Evolutionary conservation across 2,797 vertebrate species (phyloP).

Genomic region (Silurus aristotelis): DNA sequence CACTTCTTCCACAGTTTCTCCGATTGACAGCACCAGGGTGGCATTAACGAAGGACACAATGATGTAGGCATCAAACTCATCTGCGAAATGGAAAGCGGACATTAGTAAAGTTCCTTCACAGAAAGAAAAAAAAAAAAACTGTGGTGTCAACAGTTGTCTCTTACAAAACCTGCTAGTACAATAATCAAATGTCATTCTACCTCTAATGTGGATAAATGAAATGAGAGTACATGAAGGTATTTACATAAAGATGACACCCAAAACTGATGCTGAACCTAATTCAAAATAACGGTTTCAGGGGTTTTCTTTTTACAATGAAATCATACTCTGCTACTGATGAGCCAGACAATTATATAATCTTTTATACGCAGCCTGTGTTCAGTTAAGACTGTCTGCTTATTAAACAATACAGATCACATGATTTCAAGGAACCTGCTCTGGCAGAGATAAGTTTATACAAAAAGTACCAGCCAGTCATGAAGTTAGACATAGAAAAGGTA

Average conservation of each 20-base stretch:
- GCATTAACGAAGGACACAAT: slow-evolving; percentile 99
- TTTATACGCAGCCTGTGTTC: not conserved
- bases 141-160: not conserved
- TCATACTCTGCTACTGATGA: not conserved
- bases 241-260: too few relatives aligned
- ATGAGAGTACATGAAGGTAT: not conserved
- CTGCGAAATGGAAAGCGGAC: slow-evolving; percentile 65
- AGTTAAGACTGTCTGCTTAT: not conserved
- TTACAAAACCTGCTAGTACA: slow-evolving; percentile 25
- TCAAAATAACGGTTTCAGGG: not conserved
- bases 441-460: not conserved
- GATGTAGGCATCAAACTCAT: slow-evolving; percentile 98
- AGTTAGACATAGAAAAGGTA: not conserved
- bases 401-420: slow-evolving; percentile 52
- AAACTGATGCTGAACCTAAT: not conserved
- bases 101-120: not conserved
- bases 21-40: slow-evolving; percentile 93
- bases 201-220: not conserved
- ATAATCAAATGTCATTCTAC: not conserved
- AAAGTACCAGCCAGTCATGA: not conserved
- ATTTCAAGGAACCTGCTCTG: slow-evolving; percentile 50
- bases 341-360: not conserved
- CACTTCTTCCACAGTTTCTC: slow-evolving; percentile 98
- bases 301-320: not conserved
- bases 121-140: slow-evolving; percentile 16